Evolutionary conservation across 2,797 vertebrate genomes (phyloP).

Genomic region (Muscicapa striata): DNA sequence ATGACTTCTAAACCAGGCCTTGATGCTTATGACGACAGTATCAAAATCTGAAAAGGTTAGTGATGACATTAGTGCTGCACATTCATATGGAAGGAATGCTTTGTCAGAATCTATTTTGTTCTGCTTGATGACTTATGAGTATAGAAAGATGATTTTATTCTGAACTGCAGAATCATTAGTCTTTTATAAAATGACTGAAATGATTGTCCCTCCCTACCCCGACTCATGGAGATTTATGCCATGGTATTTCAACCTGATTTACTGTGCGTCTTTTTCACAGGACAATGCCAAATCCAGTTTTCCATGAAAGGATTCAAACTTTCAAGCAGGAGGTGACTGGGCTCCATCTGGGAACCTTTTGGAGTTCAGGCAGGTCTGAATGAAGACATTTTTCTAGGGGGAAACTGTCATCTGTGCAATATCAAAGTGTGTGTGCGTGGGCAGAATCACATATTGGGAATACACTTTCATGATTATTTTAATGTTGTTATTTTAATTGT

Average conservation of each 20-base stretch:
- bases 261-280: not conserved
- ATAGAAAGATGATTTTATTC: conserved; percentile 22
- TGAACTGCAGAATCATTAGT: conserved; percentile 9
- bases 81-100: conserved; percentile 28
- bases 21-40: not conserved
- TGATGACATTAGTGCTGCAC: not conserved
- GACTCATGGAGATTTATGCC: not conserved
- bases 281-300: conserved; percentile 3
- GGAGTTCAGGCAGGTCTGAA: not conserved
- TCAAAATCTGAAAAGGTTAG: not conserved
- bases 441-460: conserved; percentile 3
- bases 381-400: not conserved
- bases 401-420: not conserved
- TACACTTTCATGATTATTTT: conserved; percentile 16
- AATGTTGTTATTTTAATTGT: conserved; percentile 47
- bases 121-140: conserved; percentile 25
- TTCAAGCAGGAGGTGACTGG: not conserved
- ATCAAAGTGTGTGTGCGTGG: not conserved
- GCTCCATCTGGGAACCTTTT: not conserved
- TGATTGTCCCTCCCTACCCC: conserved; percentile 4
- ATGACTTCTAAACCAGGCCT: not conserved
- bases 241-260: conserved; percentile 7
- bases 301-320: not conserved
- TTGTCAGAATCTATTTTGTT: conserved; percentile 36
- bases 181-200: not conserved